Evolutionary conservation across 2,113 vertebrate species (phyloP).

Genomic region (Gallinago jamesoni): DNA sequence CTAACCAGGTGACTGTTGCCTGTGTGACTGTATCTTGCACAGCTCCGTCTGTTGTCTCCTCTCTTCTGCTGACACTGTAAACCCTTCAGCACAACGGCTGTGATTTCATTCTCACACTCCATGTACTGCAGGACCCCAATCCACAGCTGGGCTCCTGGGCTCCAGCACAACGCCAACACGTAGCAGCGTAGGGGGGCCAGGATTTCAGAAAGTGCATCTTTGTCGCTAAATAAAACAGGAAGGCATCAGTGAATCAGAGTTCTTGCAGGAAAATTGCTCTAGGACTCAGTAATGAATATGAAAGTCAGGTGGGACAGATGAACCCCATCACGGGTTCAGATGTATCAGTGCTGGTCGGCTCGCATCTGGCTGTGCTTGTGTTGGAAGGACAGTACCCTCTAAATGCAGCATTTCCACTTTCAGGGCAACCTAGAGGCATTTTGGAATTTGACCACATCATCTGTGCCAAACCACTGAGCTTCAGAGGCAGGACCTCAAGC

Average conservation of each 20-base stretch:
- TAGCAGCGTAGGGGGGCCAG: not conserved
- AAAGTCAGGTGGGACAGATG: not conserved
- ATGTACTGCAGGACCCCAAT: not conserved
- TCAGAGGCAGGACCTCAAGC: not conserved
- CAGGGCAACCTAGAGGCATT: not conserved
- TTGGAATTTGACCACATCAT: not conserved
- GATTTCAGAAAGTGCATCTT: not conserved
- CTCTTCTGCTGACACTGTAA: not conserved
- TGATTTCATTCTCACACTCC: not conserved
- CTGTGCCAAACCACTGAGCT: not conserved
- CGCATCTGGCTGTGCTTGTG: accelerated
- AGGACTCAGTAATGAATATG: not conserved
- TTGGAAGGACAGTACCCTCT: not conserved
- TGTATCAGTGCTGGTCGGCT: not conserved
- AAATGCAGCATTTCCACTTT: not conserved
- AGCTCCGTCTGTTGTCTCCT: not conserved
- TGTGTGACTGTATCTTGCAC: not conserved
- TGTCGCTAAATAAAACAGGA: not conserved
- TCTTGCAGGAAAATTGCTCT: not conserved
- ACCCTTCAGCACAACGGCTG: not conserved
- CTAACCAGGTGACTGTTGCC: not conserved
- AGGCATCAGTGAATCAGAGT: not conserved
- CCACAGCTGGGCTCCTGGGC: not conserved
- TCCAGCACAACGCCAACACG: not conserved
- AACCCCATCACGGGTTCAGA: accelerated